Conservation (phyloP, 1,140 invertebrate genomes). For the Aphis gossypii region DNA sequence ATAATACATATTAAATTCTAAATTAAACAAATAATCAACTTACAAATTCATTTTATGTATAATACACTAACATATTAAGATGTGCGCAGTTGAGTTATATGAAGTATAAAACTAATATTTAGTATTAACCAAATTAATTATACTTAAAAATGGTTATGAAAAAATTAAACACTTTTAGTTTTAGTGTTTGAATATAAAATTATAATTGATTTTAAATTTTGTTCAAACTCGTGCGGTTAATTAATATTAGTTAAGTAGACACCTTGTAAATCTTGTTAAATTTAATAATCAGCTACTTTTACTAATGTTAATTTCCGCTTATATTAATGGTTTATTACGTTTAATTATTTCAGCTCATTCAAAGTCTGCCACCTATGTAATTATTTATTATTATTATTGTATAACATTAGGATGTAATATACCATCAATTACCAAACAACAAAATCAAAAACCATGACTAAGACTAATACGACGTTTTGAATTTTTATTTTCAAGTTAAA, state of each 20-base stretch:
- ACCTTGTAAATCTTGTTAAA: not conserved
- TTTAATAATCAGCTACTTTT: not conserved
- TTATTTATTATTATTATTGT: not conserved
- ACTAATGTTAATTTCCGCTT: slow-evolving; percentile 26
- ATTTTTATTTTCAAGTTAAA: not conserved
- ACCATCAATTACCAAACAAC: not conserved
- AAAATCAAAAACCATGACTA: slow-evolving; percentile 23
- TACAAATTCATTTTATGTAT: not conserved
- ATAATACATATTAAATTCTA: too few species aligned
- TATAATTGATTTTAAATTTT: not conserved
- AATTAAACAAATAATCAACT: not conserved
- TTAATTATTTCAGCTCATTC: not conserved
- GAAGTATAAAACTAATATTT: not conserved
- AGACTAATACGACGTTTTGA: not conserved
- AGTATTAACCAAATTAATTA: not conserved
- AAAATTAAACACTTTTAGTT: not conserved
- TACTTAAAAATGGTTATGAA: not conserved
- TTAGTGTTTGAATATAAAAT: not conserved
- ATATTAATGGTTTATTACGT: not conserved
- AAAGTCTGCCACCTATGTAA: not conserved
- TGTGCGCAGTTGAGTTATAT: not conserved
- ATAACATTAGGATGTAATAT: not conserved
- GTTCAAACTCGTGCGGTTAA: slow-evolving; percentile 20
- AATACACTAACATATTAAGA: not conserved
- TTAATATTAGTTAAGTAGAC: slow-evolving; percentile 4